Evolutionary conservation across 2,797 vertebrate genomes (phyloP).

Genomic region (Pseudomugil gertrudae): DNA sequence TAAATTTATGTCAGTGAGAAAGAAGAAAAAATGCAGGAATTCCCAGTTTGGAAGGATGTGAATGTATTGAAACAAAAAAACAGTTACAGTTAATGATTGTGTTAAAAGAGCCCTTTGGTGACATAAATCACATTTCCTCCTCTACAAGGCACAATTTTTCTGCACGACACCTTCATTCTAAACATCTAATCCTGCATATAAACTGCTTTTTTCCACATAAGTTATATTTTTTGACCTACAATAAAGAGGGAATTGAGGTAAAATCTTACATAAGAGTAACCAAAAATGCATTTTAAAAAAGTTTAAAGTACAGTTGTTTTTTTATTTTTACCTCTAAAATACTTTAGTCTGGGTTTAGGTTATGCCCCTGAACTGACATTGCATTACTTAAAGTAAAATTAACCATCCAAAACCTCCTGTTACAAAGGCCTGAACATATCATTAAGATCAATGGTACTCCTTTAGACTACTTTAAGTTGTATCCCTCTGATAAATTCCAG

Average conservation of each 20-base stretch:
- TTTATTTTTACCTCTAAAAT: too few relatives aligned
- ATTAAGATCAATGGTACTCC: too few relatives aligned
- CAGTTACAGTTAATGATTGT: constrained; percentile 51
- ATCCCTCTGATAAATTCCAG: too few relatives aligned
- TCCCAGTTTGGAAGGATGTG: constrained; percentile 18
- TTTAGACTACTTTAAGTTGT: too few relatives aligned
- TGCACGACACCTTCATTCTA: not conserved
- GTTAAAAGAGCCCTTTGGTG: constrained; percentile 22
- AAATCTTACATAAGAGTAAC: not conserved
- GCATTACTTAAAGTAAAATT: too few relatives aligned
- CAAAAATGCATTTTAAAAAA: not conserved
- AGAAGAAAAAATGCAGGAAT: constrained; percentile 30
- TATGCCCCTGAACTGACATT: too few relatives aligned
- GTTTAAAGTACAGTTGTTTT: not conserved
- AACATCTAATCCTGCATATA: not conserved
- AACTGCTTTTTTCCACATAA: not conserved
- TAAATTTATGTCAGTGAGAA: constrained; percentile 40
- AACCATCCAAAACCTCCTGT: too few relatives aligned
- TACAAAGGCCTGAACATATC: too few relatives aligned
- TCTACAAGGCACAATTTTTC: not conserved
- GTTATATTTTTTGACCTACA: not conserved
- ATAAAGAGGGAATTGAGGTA: not conserved
- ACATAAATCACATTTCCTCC: constrained; percentile 49
- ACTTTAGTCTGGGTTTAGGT: too few relatives aligned
- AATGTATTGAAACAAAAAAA: constrained; percentile 36